Base-by-base conservation (phyloP, 2,113 vertebrate genomes). In the Salvelinus fontinalis region DNA sequence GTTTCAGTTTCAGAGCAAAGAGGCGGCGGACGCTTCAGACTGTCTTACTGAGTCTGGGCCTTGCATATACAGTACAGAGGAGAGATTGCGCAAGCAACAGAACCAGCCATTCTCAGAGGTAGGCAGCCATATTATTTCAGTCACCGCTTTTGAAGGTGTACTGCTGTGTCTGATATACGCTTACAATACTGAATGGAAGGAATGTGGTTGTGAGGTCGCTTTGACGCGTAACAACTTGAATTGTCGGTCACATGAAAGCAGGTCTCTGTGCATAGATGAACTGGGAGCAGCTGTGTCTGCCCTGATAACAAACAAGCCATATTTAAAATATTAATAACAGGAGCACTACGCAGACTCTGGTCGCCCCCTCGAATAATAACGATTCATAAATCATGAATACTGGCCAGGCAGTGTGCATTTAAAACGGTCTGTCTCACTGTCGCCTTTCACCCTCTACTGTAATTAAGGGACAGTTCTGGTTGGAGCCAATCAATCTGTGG, bases 291-390 rank as follows among this genome's bases (percentile, higher is more conserved):
- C 83, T 84, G 84, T 76, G 73, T 83, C 81, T 74, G 76, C 67
- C 70, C 80, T 84, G 84, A 83, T 83, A 86, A 84, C 78, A 59
- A 39, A 84, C 78, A 57, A 39, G 12, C 48, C 31, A 69, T 29
- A 74, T 76, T 80, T 81, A 71, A 86, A 83, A 80, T 75, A 79
- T 85, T 77, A 85, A 85, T 85, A 81, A 71, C 67, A 16, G 13
- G 59, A 22, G 59, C 59, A 62, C 20, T 4, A 14, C 51, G n/a
- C n/a, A 8, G 18, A 68, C 59, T 75, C 9, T 59, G 29, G 67
- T 51, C 67, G 12, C 12, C 72, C 16, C 39, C 62, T 49, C 65
- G 60, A 71, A 51, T 49, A 68, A 57, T 80, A 77, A 67, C 26
- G 31, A 12, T 69, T 80, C 60, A 66, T 73, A 64, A 64, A 75